Evolutionary conservation across 2,113 vertebrate genomes (phyloP), one percentile per base, ranked within the genome.

Genomic region (Mystacornis crossleyi): DNA sequence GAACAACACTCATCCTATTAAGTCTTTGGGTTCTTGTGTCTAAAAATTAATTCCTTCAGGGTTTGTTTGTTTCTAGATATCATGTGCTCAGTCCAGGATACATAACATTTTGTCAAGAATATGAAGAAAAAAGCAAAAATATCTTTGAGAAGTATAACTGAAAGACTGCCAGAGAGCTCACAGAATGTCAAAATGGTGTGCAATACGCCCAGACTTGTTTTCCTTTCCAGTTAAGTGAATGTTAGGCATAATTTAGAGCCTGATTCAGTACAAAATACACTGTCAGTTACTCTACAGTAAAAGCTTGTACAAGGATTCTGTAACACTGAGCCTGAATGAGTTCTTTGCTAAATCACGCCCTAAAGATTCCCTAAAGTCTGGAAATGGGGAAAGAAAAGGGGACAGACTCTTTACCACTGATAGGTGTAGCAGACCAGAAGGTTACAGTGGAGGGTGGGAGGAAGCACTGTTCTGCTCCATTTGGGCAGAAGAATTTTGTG

Each of bases 1-100:
- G 53, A 95, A 97, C 89, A 96, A 48, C 84, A 89, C 81, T 86
- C 88, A 77, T 93, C 48, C 71, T 96, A 92, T 96, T 72, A 95
- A 98, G 96, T 53, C 61, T 87, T 61, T 90, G 72, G 69, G 33
- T 67, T 69, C 48, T 72, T 45, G 48, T 81, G 74, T 54, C 72
- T 80, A 87, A 96, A 96, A 89, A 81, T 90, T 61, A 91, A 94
- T 93, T 95, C 82, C 90, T 95, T 86, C 57, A 82, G 89, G 57
- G 60, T 57, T 66, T 82, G 81, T 81, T 93, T 90, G 78, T 90
- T 93, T 88, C 81, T 67, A 90, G 83, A 9, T 85, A 84, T 23
- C 58, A 75, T 3, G 7, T 71, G 69, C 79, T 89, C 81, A 38
- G 86, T 64, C 54, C 61, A 90, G 53, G 81, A 82, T 47, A 93